Percentiles rank a stretch among this genome's conserved stretches.
These are phyloP conservation scores for Sipha maydis DNA, from an alignment of 2,888 invertebrate genomes.

Conservation along the genomic window DNA sequence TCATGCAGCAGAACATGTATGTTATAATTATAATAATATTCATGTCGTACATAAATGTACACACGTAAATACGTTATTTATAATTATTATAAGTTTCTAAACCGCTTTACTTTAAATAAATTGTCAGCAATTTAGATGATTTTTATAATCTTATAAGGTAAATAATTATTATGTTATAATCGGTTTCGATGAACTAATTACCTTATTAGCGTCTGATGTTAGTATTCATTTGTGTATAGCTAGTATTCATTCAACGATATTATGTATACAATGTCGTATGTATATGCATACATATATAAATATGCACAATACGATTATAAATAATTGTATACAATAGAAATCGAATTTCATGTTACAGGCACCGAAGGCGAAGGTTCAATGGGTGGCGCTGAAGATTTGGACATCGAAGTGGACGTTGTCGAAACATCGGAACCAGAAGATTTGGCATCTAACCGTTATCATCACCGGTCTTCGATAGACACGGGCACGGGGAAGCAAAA, in stretches of 20 bases:
- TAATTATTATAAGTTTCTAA: no score
- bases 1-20: no score
- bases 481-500: constrained; percentile 25
- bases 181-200: background rate
- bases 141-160: no score
- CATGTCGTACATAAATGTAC: no score
- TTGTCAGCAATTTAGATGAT: no score
- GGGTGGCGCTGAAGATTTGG: constrained; percentile 72
- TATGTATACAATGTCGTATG: no score
- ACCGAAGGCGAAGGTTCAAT: constrained; percentile 52
- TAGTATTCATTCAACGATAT: background rate
- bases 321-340: no score
- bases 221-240: background rate
- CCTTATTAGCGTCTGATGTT: background rate
- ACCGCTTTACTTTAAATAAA: no score
- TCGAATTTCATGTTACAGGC: background rate
- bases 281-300: background rate
- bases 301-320: background rate
- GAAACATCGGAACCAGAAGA: constrained; percentile 77
- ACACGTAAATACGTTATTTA: no score
- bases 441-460: constrained; percentile 66
- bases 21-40: background rate
- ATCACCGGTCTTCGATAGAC: constrained; percentile 28
- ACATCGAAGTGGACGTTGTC: constrained; percentile 78
- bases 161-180: background rate